A percentile compares a stretch with the other conserved stretches of the same genome.
phyloP scores from a whole-genome alignment of 2,113 vertebrate species.

The Halcyon senegalensis region DNA sequence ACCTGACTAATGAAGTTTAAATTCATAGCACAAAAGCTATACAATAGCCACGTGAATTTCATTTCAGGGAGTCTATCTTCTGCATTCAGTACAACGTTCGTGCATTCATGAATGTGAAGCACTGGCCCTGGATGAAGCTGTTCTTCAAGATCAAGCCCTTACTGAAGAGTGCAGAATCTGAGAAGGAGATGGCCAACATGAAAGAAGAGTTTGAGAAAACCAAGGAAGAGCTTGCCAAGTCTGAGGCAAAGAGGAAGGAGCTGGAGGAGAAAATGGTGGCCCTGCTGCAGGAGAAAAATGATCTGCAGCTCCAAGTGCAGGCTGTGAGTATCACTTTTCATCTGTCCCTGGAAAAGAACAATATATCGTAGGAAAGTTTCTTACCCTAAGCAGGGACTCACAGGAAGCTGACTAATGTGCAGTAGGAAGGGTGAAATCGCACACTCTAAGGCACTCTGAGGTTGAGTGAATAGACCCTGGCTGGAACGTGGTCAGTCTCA shows the following conservation, averaged over 20 bases:
- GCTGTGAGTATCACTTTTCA: conserved; percentile 69
- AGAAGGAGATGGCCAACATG: conserved; percentile 67
- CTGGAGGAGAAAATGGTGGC: conserved; percentile 83
- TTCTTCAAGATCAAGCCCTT: conserved; percentile 53
- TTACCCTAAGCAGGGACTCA: background rate
- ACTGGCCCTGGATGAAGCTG: conserved; percentile 81
- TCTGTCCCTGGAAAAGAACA: background rate
- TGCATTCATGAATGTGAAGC: conserved; percentile 88
- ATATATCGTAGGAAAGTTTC: background rate
- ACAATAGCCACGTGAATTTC: background rate
- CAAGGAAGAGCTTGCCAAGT: conserved; percentile 86
- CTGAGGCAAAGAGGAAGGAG: conserved; percentile 84
- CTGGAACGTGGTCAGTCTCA: background rate
- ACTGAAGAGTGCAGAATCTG: conserved; percentile 32
- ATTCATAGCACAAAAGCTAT: background rate
- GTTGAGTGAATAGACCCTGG: background rate
- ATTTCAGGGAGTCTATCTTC: conserved; percentile 82
- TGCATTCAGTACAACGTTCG: conserved; percentile 87
- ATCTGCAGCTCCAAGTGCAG: conserved; percentile 87
- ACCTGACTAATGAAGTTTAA: background rate
- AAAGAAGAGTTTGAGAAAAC: conserved; percentile 86
- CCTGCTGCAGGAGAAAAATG: conserved; percentile 81
- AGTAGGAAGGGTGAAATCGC: background rate
- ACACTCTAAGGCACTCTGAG: background rate
- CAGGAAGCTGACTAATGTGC: background rate